A percentile compares a stretch with the other conserved stretches of the same genome.
Conservation (phyloP, 2,113 vertebrate genomes). For the Melanerpes aurifrons region DNA sequence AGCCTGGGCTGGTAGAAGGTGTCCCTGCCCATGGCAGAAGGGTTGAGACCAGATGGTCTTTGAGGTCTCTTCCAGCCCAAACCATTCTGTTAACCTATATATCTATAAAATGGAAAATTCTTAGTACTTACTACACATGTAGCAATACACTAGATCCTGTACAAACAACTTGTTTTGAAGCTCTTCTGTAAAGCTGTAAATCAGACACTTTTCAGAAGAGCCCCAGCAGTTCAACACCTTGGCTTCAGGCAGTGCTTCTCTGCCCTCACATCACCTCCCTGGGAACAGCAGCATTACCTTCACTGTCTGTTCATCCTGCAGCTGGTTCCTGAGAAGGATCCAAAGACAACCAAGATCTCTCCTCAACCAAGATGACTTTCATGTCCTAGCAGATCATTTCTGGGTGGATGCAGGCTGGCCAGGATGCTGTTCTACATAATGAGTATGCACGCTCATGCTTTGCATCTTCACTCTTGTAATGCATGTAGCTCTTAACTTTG, state of each 20-base stretch:
- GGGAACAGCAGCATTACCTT: background rate
- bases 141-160: background rate
- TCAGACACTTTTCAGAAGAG: background rate
- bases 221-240: background rate
- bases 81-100: too few relatives aligned
- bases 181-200: background rate
- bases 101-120: too few relatives aligned
- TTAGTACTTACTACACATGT: background rate
- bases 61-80: too few relatives aligned
- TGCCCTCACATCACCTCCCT: background rate
- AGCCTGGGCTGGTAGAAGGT: too few relatives aligned
- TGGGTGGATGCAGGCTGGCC: background rate
- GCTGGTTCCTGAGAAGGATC: background rate
- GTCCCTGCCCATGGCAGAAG: too few relatives aligned
- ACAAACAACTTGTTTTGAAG: background rate
- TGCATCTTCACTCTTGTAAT: background rate
- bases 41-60: too few relatives aligned
- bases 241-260: background rate
- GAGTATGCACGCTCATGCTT: background rate
- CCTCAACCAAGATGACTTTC: background rate
- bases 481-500: background rate
- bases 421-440: background rate
- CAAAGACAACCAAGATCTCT: background rate
- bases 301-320: background rate
- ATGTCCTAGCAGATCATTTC: background rate